A percentile compares a stretch with the other conserved stretches of the same genome.
Evolutionary conservation across 2,113 vertebrate species (phyloP).

Genomic region (Oplegnathus fasciatus): DNA sequence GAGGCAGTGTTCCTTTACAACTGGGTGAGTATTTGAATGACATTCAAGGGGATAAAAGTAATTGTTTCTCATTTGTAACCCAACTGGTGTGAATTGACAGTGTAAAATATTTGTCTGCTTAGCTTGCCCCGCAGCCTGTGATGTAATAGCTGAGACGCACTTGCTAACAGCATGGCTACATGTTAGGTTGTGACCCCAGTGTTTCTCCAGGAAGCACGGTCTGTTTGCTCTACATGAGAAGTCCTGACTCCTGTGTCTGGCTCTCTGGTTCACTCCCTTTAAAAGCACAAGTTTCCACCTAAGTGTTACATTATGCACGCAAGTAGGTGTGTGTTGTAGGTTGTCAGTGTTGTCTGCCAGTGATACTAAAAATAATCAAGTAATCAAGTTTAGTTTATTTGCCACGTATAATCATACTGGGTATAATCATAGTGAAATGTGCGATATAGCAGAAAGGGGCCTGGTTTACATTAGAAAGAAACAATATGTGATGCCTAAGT

Average conservation of each 20-base stretch:
- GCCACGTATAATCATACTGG: no score
- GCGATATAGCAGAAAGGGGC: not conserved
- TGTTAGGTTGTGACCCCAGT: constrained; percentile 31
- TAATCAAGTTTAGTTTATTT: no score
- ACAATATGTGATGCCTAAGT: not conserved
- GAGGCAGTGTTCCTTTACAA: not conserved
- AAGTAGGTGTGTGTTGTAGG: not conserved
- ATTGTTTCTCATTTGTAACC: not conserved
- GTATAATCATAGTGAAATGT: no score
- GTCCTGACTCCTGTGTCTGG: constrained; percentile 7
- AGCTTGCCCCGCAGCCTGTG: not conserved
- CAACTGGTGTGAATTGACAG: not conserved
- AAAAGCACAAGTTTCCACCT: constrained; percentile 5
- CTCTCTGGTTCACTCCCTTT: not conserved
- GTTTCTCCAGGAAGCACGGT: constrained; percentile 21
- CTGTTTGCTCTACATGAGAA: constrained; percentile 30
- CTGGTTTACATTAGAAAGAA: not conserved
- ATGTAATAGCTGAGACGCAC: not conserved
- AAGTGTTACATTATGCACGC: not conserved
- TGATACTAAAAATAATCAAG: no score
- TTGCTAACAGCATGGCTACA: constrained; percentile 9
- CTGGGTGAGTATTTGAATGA: not conserved
- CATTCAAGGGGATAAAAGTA: not conserved
- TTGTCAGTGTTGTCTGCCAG: not conserved
- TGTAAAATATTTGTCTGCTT: not conserved